Evolutionary conservation across 2,797 vertebrate genomes (phyloP).

Genomic region (Basileuterus tristriatus): DNA sequence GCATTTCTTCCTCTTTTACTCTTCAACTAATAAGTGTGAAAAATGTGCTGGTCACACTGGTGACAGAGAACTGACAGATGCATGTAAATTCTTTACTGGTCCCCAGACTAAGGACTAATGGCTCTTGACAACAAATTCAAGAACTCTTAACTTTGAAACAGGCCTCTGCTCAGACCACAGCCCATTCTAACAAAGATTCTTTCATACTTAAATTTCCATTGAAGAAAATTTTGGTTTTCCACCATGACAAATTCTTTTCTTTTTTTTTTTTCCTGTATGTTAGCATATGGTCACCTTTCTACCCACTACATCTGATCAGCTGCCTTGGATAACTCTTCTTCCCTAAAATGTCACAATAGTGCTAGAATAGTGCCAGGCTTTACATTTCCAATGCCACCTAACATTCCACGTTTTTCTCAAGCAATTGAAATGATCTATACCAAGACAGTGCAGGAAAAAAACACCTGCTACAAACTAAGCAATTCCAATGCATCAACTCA

Average conservation of each 20-base stretch:
- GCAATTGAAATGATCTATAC: not conserved
- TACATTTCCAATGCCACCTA: not conserved
- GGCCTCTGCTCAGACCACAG: not conserved
- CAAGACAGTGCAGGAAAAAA: not conserved
- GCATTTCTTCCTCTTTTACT: not conserved
- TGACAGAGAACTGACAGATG: not conserved
- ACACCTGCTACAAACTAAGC: not conserved
- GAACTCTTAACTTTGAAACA: not conserved
- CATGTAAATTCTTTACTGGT: not conserved
- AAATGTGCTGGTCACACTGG: not conserved
- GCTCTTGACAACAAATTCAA: not conserved
- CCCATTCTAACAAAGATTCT: not conserved
- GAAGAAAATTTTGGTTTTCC: not conserved
- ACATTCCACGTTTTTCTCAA: not conserved
- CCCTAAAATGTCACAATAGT: accelerated
- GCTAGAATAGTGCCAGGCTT: not conserved
- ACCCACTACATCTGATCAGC: not conserved
- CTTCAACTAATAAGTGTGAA: not conserved
- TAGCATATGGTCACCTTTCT: not conserved
- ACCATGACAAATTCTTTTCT: not conserved
- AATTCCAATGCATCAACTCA: not conserved
- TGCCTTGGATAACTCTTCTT: not conserved
- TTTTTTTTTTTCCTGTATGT: not conserved
- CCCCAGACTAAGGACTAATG: not conserved
- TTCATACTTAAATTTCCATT: not conserved